Evolutionary conservation across 2,888 invertebrate species (phyloP), one percentile per base, ranked within the genome.

Genomic region (Brachyptera putata): DNA sequence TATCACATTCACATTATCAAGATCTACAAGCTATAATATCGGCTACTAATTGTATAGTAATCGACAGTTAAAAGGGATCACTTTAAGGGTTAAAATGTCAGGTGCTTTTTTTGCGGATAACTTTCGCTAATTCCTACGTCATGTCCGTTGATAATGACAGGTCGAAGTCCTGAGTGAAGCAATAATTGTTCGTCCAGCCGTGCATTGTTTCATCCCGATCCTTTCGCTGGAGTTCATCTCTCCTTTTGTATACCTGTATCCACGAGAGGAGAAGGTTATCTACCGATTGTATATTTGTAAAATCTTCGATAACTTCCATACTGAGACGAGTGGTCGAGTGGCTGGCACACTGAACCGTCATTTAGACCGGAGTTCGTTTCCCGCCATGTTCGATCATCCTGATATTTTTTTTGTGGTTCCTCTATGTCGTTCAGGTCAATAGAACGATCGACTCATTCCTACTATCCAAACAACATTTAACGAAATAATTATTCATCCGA

Each of bases 1-100:
- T 26, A 50, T 50, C 49, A 50, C 16, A 26, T n/a, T 50, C 30
- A 30, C 49, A 25, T 25, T 50, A 50, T 50, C 49, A 26, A 16
- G 30, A 18, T 41, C 18, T 21, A 14, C 16, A 21, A 25, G 16
- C 26, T n/a, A n/a, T 43, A 21, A 26, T 30, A 50, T 50, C 16
- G 30, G 14, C 53, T 53, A n/a, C 21, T 53, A 53, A 53, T 53
- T 34, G 36, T n/a, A n/a, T 36, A 34, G 22, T 36, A 36, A 53
- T 53, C 22, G 53, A 11, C 21, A 21, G 36, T 24, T 21, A 46
- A 46, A 41, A 30, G 18, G 34, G 36, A 11, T 53, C 22, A 21
- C 18, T 53, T 53, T 53, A 53, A 53, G 53, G 53, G 53, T 53
- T 53, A 53, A 53, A 53, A 53, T 18, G 36, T 53, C 34, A 21